A percentile compares a stretch with the other conserved stretches of the same genome.
phyloP scores from a whole-genome alignment of 2,888 invertebrate genomes.

The Ceramica pisi region DNA sequence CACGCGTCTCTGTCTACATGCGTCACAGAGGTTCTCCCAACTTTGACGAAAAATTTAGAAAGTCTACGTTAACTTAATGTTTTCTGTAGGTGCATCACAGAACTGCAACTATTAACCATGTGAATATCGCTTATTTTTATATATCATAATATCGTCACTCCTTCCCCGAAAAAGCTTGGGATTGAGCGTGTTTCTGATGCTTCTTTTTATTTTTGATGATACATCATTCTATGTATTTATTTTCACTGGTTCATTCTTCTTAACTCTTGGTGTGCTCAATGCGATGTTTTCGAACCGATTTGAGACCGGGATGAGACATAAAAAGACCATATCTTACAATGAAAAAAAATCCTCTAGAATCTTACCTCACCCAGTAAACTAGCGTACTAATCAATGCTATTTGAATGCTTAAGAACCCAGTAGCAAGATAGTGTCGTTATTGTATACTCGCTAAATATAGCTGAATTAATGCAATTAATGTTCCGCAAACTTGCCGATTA shows the following conservation, averaged over 20 bases:
- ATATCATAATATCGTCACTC: too few relatives aligned
- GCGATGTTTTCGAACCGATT: too few relatives aligned
- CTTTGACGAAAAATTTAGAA: too few relatives aligned
- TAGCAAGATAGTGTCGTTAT: background rate
- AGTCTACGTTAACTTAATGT: background rate
- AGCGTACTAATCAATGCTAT: background rate
- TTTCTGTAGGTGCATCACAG: background rate
- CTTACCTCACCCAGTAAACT: background rate
- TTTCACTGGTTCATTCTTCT: too few relatives aligned
- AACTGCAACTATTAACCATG: background rate
- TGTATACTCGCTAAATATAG: conserved; percentile 10
- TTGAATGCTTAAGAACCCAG: background rate
- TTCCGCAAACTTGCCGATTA: conserved; percentile 39
- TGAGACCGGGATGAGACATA: background rate
- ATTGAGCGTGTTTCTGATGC: too few relatives aligned
- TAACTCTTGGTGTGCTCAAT: too few relatives aligned
- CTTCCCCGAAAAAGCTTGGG: too few relatives aligned
- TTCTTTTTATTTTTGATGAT: too few relatives aligned
- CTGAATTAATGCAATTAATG: conserved; percentile 29
- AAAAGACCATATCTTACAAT: background rate
- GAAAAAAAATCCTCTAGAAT: too few relatives aligned
- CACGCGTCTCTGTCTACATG: background rate
- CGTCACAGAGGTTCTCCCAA: background rate
- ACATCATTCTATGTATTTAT: too few relatives aligned
- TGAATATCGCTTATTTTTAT: background rate